Conservation (phyloP, 2,797 vertebrate species). For the Sebastes diaconus region DNA sequence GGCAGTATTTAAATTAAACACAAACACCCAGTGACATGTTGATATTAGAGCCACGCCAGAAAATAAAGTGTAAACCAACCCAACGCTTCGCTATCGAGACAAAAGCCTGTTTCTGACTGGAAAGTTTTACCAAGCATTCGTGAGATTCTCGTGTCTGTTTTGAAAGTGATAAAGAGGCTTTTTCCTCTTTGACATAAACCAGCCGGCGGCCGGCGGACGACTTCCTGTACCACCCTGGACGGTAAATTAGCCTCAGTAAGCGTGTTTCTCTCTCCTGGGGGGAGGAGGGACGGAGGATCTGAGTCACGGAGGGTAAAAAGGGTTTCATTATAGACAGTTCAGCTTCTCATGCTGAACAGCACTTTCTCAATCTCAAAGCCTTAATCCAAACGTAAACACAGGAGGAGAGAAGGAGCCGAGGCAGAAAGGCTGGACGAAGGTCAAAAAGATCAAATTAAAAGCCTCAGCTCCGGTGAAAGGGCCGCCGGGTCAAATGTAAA, state of each 20-base stretch:
- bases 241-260: constrained; percentile 40
- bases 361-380: constrained; percentile 1
- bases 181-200: constrained; percentile 42
- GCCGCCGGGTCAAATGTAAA: neutral
- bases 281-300: constrained; percentile 31
- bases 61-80: constrained; percentile 2
- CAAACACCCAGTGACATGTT: constrained; percentile 9
- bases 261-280: constrained; percentile 17
- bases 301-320: constrained; percentile 53
- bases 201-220: neutral
- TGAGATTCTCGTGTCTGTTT: constrained; percentile 7
- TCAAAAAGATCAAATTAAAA: constrained; percentile 9
- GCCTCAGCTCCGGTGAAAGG: neutral
- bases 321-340: constrained; percentile 16
- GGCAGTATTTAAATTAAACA: constrained; percentile 9
- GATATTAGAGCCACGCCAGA: neutral
- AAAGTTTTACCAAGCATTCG: neutral
- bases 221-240: constrained; percentile 67
- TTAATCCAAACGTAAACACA: constrained; percentile 22
- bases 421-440: neutral
- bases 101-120: neutral
- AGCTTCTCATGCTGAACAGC: constrained; percentile 11
- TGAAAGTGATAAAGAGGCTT: constrained; percentile 27
- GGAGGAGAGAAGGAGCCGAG: neutral
- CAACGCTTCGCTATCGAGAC: neutral